Evolutionary conservation across 2,113 vertebrate species (phyloP).

Genomic region (Esox niger): DNA sequence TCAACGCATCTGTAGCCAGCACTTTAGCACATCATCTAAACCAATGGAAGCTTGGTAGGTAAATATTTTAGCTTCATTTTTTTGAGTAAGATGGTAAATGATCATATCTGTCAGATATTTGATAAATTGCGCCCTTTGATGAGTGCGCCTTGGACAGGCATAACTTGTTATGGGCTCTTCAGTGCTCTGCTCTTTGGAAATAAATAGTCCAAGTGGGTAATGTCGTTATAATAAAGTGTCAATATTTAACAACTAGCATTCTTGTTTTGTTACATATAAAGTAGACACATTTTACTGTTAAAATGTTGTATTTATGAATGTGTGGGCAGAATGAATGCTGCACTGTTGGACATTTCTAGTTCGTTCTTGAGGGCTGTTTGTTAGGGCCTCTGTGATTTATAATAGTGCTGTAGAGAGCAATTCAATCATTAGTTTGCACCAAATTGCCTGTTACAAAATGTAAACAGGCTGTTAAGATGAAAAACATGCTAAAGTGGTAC

Average conservation of each 20-base stretch:
- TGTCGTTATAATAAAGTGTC: background rate
- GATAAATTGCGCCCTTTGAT: constrained; percentile 90
- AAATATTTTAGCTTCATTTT: constrained; percentile 89
- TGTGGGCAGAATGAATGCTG: constrained; percentile 72
- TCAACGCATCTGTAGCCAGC: constrained; percentile 80
- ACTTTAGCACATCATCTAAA: constrained; percentile 79
- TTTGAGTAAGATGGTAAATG: constrained; percentile 84
- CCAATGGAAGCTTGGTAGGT: constrained; percentile 90
- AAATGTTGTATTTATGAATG: constrained; percentile 47
- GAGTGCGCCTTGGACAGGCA: constrained; percentile 77
- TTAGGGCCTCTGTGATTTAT: constrained; percentile 74
- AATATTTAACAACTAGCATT: background rate
- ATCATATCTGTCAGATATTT: constrained; percentile 92
- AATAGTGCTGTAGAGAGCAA: constrained; percentile 74
- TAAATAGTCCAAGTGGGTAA: background rate
- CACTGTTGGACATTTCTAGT: constrained; percentile 72
- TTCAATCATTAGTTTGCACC: constrained; percentile 40
- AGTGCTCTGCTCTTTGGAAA: constrained; percentile 71
- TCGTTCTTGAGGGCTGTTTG: constrained; percentile 67
- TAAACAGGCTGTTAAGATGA: background rate
- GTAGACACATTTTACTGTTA: constrained; percentile 14
- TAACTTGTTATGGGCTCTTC: constrained; percentile 78
- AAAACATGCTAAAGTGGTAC: background rate
- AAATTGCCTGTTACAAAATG: constrained; percentile 8
- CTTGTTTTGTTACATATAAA: background rate